These are phyloP conservation scores for Nasonovia ribisnigri DNA, from an alignment of 2,888 invertebrate species.

Conservation along the genomic window DNA sequence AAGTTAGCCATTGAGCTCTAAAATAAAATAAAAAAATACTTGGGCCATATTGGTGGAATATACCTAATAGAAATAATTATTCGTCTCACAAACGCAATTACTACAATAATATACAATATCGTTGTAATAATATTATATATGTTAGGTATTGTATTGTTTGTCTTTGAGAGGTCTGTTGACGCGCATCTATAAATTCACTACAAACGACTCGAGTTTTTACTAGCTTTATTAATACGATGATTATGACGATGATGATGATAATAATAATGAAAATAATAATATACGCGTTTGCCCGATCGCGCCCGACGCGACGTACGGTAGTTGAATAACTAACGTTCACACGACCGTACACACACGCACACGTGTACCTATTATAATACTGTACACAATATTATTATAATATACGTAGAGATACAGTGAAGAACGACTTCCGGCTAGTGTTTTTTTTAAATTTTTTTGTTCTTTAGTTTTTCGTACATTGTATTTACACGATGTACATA, in stretches of 20 bases:
- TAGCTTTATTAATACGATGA: neutral
- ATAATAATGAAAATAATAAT: constrained; percentile 1
- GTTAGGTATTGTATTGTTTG: neutral
- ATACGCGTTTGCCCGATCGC: neutral
- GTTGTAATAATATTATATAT: neutral
- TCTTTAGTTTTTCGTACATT: constrained; percentile 20
- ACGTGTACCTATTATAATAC: neutral
- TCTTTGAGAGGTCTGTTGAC: neutral
- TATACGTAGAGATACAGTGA: constrained; percentile 37
- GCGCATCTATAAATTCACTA: neutral
- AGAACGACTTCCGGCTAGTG: constrained; percentile 60
- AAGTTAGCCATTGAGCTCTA: no score
- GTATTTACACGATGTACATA: neutral
- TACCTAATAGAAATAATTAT: neutral
- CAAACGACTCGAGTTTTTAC: neutral
- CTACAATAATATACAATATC: neutral
- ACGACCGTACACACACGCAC: constrained; percentile 35
- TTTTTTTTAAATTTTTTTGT: neutral
- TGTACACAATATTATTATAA: constrained; percentile 20
- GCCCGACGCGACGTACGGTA: constrained; percentile 10
- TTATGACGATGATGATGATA: neutral
- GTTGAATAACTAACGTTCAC: constrained; percentile 63
- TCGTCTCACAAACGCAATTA: neutral
- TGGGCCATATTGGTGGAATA: neutral
- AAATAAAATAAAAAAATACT: neutral